Base-by-base conservation (phyloP, 2,888 invertebrate genomes). In the Amblyteles armatorius region DNA sequence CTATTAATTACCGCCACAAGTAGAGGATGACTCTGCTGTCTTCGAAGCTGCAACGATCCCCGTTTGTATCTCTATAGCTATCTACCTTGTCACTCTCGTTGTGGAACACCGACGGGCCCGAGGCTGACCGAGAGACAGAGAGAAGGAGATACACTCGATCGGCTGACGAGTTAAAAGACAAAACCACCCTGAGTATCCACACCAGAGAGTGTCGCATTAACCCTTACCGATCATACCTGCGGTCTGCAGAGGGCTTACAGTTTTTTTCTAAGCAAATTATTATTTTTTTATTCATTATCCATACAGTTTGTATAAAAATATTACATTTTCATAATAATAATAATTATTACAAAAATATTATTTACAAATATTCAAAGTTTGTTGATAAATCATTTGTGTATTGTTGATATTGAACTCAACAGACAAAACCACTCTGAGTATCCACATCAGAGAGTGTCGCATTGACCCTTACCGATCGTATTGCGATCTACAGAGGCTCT, bases 1-100 rank as follows among this genome's bases (percentile, higher is more conserved):
- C 86, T 90, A 90, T 89, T 91, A 91, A 90, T 91, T 91, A 90
- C 81, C 77, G 63, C 44, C 68, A 82, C 71, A 83, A 81, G 77
- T 79, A 69, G 81, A 79, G 55, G 80, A 79, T 87, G 80, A 82
- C 78, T 40, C 69, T 82, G 76, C 67, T 55, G 40, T 57, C 69
- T 78, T 74, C 52, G 63, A 55, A 69, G 69, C 63, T 63, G 74
- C 69, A n/a, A 40, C 67, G 33, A 33, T 67, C 11, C 52, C 40
- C 65, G 40, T 19, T 52, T 77, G n/a, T 63, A 52, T 50, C 74
- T 60, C 48, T 63, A 76, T 19, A 19, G 50, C 36, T 77, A 33
- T 52, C 77, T 55, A 16, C 9, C 29, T 60, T 76, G 33, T 67
- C 16, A 52, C 36, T 76, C 63, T 48, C 48, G 36, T 65, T 48